Percentiles rank a stretch among this genome's conserved stretches.
Evolutionary conservation across 2,113 vertebrate genomes (phyloP).

Genomic region (Heteronetta atricapilla): DNA sequence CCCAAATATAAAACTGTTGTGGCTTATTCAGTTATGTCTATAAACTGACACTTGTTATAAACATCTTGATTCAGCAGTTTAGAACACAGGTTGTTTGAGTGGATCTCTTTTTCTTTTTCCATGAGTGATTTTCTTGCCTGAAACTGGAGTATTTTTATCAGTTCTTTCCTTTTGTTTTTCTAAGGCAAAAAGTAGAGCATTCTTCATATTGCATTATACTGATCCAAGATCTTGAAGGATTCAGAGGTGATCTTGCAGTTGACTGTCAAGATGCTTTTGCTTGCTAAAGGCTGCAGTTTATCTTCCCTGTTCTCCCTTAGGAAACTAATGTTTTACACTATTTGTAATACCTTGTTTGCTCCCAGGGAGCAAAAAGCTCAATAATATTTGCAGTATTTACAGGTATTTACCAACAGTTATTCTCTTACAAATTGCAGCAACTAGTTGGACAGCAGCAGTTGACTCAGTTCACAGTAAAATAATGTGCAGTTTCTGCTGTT

Average conservation of each 20-base stretch:
- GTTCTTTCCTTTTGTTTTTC: constrained; percentile 33
- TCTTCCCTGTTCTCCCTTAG: not conserved
- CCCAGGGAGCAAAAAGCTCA: not conserved
- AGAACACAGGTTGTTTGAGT: not conserved
- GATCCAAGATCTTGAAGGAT: constrained; percentile 13
- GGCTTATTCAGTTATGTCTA: not conserved
- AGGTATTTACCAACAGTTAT: constrained; percentile 15
- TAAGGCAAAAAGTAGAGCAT: constrained; percentile 16
- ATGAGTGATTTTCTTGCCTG: not conserved
- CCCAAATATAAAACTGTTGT: not conserved
- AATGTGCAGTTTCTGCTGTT: not conserved
- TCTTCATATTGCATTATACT: not conserved
- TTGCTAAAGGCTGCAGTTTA: constrained; percentile 20
- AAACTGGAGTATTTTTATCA: not conserved
- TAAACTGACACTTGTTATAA: not conserved
- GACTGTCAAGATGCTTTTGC: not conserved
- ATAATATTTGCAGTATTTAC: constrained; percentile 17
- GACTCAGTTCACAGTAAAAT: constrained; percentile 21
- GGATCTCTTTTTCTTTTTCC: not conserved
- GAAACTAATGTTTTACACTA: not conserved
- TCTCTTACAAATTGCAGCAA: constrained; percentile 26
- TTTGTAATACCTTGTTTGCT: not conserved
- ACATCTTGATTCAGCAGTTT: not conserved
- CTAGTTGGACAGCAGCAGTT: constrained; percentile 9
- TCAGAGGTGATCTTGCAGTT: constrained; percentile 21